These are phyloP conservation scores for Spodoptera exigua DNA, from an alignment of 2,888 invertebrate species.

Conservation along the genomic window DNA sequence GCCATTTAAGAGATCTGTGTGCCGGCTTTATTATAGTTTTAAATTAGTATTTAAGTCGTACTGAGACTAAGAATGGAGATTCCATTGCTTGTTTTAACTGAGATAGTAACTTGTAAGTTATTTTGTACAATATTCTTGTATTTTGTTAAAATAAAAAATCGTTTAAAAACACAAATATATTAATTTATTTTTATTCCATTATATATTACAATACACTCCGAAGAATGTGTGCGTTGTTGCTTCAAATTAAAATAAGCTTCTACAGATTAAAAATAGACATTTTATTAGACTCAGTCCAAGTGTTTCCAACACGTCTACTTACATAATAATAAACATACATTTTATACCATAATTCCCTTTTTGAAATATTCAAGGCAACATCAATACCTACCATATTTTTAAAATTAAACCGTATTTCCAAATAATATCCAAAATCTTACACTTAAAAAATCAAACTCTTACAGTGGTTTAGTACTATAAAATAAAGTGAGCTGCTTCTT, in stretches of 20 bases:
- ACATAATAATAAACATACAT: constrained; percentile 32
- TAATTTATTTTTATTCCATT: constrained; percentile 48
- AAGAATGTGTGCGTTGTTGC: constrained; percentile 11
- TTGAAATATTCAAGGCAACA: too few species aligned
- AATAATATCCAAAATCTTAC: too few species aligned
- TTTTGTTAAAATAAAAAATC: constrained; percentile 64
- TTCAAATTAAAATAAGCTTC: constrained; percentile 19
- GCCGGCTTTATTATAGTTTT: constrained; percentile 53
- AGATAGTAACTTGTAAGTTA: constrained; percentile 68
- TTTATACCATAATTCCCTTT: constrained; percentile 24
- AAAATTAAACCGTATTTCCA: too few species aligned
- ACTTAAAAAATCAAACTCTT: too few species aligned
- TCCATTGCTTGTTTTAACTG: constrained; percentile 55
- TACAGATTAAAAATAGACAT: constrained; percentile 9
- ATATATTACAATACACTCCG: constrained; percentile 9
- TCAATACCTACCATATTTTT: too few species aligned
- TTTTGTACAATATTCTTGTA: constrained; percentile 69
- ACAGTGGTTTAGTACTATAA: too few species aligned
- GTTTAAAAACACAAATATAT: constrained; percentile 50
- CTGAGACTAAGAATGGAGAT: constrained; percentile 36
- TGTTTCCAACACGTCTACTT: constrained; percentile 38
- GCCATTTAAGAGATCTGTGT: constrained; percentile 72
- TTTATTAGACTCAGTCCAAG: constrained; percentile 40
- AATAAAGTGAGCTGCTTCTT: too few species aligned
- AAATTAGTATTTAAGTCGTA: constrained; percentile 29